Percentiles rank a stretch among this genome's conserved stretches.
Evolutionary conservation across 1,140 invertebrate genomes (phyloP).

Genomic region (Diorhabda elongata): DNA sequence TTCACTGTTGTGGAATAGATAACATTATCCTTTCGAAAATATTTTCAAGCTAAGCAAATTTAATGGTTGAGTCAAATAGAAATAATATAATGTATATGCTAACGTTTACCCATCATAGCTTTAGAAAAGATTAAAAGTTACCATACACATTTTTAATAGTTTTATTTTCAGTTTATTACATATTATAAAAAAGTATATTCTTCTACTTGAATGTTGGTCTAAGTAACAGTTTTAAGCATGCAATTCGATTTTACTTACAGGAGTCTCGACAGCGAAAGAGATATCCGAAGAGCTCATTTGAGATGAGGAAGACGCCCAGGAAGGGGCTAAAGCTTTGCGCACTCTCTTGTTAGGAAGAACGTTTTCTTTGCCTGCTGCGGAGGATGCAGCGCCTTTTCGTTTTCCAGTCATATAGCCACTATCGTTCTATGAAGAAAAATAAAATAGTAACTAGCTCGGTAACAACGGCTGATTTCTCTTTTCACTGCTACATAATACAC

Average conservation of each 20-base stretch:
- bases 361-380: conserved; percentile 61
- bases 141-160: neutral
- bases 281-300: conserved; percentile 54
- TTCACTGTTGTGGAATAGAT: too few species aligned
- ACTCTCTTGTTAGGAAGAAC: conserved; percentile 63
- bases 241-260: conserved; percentile 55
- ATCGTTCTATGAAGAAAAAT: conserved; percentile 52
- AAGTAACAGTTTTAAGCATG: neutral
- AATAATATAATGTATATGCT: too few species aligned
- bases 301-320: conserved; percentile 63
- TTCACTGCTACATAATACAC: neutral
- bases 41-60: too few species aligned
- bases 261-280: conserved; percentile 68
- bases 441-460: conserved; percentile 9
- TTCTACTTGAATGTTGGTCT: too few species aligned
- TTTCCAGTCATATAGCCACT: conserved; percentile 57
- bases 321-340: conserved; percentile 68
- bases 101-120: too few species aligned
- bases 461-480: neutral
- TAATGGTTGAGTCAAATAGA: too few species aligned
- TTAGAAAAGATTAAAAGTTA: conserved; percentile 16
- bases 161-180: neutral
- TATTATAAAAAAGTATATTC: conserved; percentile 26
- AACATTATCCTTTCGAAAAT: too few species aligned
- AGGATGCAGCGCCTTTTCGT: conserved; percentile 45